These are phyloP conservation scores for Chamaedrilus cognettii DNA, from an alignment of 2,888 invertebrate species.

Conservation along the genomic window DNA sequence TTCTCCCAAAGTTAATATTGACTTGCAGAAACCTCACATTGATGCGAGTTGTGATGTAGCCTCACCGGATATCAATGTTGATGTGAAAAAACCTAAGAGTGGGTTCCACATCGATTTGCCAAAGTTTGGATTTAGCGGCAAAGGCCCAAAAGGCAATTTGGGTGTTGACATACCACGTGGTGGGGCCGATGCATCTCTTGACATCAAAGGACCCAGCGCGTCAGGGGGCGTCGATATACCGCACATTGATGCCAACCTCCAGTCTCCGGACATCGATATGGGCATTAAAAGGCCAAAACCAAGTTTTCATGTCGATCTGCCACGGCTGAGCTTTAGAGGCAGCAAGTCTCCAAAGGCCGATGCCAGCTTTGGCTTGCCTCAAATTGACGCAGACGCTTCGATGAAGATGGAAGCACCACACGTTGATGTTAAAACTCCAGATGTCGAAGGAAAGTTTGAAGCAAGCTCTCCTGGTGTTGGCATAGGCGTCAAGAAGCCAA, in stretches of 20 bases:
- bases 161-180: neutral
- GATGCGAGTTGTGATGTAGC: neutral
- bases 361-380: neutral
- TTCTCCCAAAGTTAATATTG: neutral
- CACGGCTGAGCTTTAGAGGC: neutral
- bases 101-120: neutral
- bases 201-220: too few species aligned
- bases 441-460: too few species aligned
- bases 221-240: too few species aligned
- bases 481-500: too few species aligned
- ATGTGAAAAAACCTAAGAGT: neutral
- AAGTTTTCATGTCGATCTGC: neutral
- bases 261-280: neutral
- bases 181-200: neutral
- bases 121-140: neutral
- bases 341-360: neutral
- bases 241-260: neutral
- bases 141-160: neutral
- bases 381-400: neutral
- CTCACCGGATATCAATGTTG: neutral
- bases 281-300: neutral
- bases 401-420: neutral
- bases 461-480: too few species aligned
- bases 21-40: neutral
- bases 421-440: neutral